phyloP scores from a whole-genome alignment of 2,113 vertebrate species.

The Halichoerus grypus region DNA sequence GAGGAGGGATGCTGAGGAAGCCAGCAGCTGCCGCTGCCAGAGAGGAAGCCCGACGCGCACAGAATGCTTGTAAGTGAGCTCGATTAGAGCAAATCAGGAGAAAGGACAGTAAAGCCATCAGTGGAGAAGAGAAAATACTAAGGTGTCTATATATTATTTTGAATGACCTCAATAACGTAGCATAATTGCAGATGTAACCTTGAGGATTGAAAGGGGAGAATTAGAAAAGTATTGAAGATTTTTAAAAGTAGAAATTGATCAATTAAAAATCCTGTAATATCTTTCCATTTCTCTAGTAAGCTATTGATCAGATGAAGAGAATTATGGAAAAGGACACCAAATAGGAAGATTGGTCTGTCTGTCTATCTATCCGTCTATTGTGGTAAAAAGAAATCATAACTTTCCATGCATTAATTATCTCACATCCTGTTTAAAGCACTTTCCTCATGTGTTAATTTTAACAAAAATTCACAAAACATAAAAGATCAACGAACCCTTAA shows the following conservation, averaged over 20 bases:
- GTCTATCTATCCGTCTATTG: background rate
- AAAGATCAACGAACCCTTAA: background rate
- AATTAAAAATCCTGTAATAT: conserved; percentile 80
- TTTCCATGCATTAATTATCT: conserved; percentile 63
- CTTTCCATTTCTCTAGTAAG: conserved; percentile 78
- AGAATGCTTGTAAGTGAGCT: conserved; percentile 66
- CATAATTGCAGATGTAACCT: conserved; percentile 87
- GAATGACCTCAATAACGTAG: conserved; percentile 86
- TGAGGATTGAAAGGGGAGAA: conserved; percentile 85
- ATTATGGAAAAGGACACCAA: conserved; percentile 76
- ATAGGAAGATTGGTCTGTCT: conserved; percentile 60
- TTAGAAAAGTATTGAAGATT: conserved; percentile 84
- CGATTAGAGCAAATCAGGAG: conserved; percentile 57
- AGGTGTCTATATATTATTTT: conserved; percentile 88
- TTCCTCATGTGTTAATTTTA: conserved; percentile 61
- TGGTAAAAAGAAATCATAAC: conserved; percentile 56
- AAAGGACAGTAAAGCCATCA: conserved; percentile 87
- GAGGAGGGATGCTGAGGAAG: conserved; percentile 63
- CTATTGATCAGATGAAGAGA: conserved; percentile 70
- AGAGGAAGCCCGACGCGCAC: conserved; percentile 62
- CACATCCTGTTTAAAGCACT: conserved; percentile 57
- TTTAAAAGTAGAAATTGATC: conserved; percentile 81
- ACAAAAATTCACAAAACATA: background rate
- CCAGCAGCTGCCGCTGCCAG: background rate
- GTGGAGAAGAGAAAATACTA: conserved; percentile 84